Evolutionary conservation across 2,113 vertebrate species (phyloP).

Genomic region (Oxygymnocypris stewartii): DNA sequence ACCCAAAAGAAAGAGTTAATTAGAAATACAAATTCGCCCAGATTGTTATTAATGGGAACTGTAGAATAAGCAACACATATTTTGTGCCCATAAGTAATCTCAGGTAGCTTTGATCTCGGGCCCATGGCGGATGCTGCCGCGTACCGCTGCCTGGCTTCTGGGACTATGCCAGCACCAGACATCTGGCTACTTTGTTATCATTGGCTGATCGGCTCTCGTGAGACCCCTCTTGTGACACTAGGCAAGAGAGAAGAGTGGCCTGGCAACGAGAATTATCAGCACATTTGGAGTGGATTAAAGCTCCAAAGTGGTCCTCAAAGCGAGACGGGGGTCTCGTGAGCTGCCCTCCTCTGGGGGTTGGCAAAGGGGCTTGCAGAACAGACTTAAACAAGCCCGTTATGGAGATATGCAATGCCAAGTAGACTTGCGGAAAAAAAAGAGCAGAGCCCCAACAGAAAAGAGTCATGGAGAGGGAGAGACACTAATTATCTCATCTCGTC

Average conservation of each 20-base stretch:
- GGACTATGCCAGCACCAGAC: conserved; percentile 95
- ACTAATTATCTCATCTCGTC: conserved; percentile 64
- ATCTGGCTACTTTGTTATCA: conserved; percentile 99
- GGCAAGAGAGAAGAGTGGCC: conserved; percentile 86
- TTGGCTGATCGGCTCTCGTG: conserved; percentile 96
- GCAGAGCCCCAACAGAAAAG: conserved; percentile 18
- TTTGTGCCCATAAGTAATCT: conserved; percentile 98
- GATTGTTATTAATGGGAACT: conserved; percentile 96
- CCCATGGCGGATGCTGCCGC: conserved; percentile 88
- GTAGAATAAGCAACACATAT: conserved; percentile 91
- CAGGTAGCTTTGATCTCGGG: conserved; percentile 99
- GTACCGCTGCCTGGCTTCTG: conserved; percentile 91
- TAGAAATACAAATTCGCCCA: conserved; percentile 98
- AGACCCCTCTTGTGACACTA: conserved; percentile 93
- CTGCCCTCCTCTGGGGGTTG: conserved; percentile 62
- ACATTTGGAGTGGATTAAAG: conserved; percentile 88
- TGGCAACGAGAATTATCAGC: conserved; percentile 95
- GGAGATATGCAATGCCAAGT: conserved; percentile 46
- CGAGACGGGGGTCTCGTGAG: conserved; percentile 81
- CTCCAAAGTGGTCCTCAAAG: conserved; percentile 89
- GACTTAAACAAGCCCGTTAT: conserved; percentile 61
- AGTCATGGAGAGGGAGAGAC: conserved; percentile 38
- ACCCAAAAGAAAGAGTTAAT: conserved; percentile 97
- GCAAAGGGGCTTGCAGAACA: conserved; percentile 42
- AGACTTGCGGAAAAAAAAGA: conserved; percentile 28